A percentile compares a stretch with the other conserved stretches of the same genome.
Evolutionary conservation across 2,888 invertebrate species (phyloP).

Genomic region (Lasioglossum figueresi): DNA sequence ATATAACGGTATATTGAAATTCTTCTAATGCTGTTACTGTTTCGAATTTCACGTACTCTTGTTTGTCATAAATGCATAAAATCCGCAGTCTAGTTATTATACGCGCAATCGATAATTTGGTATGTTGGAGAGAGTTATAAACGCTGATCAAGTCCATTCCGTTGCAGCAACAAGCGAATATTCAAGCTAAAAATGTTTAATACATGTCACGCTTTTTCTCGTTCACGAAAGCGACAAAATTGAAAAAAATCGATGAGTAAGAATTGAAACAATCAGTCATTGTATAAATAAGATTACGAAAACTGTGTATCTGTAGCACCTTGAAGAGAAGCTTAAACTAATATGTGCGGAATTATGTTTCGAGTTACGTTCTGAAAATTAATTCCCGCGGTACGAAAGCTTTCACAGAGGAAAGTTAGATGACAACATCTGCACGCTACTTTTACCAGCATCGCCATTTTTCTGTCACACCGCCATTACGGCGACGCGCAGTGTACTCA

Average conservation of each 20-base stretch:
- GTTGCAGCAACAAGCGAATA: too few species aligned
- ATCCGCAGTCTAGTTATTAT: too few species aligned
- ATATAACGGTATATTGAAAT: too few species aligned
- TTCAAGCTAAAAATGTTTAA: too few species aligned
- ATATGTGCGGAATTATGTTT: background rate
- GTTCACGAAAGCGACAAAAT: background rate
- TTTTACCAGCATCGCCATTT: background rate
- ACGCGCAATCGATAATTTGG: too few species aligned
- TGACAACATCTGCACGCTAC: background rate
- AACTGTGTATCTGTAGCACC: background rate
- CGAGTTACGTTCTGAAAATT: background rate
- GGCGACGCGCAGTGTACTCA: background rate
- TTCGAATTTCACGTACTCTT: too few species aligned
- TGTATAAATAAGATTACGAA: background rate
- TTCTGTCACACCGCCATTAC: slow-evolving; percentile 2
- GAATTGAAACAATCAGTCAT: background rate
- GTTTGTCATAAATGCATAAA: too few species aligned
- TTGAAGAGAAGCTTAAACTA: background rate
- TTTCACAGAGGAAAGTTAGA: background rate
- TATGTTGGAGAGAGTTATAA: too few species aligned
- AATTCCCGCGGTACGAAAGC: background rate
- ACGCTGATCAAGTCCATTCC: too few species aligned
- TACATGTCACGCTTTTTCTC: background rate
- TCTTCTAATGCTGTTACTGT: too few species aligned
- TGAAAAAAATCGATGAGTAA: background rate